Base-by-base conservation (phyloP, 2,113 vertebrate genomes). In the Gallinago jamesoni region DNA sequence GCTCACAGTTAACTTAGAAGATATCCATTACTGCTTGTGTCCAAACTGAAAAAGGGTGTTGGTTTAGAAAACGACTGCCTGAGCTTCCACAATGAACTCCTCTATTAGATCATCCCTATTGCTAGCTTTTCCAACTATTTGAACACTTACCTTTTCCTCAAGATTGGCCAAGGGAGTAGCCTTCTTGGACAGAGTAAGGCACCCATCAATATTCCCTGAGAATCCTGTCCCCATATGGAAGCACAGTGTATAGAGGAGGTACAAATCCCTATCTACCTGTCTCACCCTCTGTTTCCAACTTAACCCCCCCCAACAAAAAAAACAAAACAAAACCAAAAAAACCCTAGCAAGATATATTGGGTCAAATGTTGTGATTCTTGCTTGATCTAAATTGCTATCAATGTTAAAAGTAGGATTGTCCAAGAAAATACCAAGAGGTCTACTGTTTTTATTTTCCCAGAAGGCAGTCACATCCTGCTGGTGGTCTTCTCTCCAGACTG, bases 21-120 rank as follows among this genome's bases (percentile, higher is more conserved):
- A 80, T 70, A 95, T 74, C 39, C 53, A 53, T 90, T 88, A 88
- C 37, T 33, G 27, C 41, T 83, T 76, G n/a, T 68, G 52, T 96
- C 59, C 89, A 95, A 92, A 80, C 33, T 75, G 62, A 73, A 93
- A 91, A 97, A 81, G 78, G 45, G 47, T 93, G 72, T 89, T 96
- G 77, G 83, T 92, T 81, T 82, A 88, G 90, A 91, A 96, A 95
- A 87, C 43, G 72, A 92, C 57, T 70, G 93, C 48, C 33, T 81
- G 60, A 84, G 81, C 22, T 73, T 84, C 50, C 48, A 94, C 0
- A 0, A 94, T 72, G n/a, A 86, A 76, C 31, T 79, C 19, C 45
- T 87, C 25, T 64, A 31, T 87, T 93, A 89, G 52, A 75, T 78
- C 56, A 89, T 66, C 12, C 14, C 20, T 73, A 50, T 30, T 55